phyloP scores from a whole-genome alignment of 2,797 vertebrate genomes.

The Spheniscus humboldti region DNA sequence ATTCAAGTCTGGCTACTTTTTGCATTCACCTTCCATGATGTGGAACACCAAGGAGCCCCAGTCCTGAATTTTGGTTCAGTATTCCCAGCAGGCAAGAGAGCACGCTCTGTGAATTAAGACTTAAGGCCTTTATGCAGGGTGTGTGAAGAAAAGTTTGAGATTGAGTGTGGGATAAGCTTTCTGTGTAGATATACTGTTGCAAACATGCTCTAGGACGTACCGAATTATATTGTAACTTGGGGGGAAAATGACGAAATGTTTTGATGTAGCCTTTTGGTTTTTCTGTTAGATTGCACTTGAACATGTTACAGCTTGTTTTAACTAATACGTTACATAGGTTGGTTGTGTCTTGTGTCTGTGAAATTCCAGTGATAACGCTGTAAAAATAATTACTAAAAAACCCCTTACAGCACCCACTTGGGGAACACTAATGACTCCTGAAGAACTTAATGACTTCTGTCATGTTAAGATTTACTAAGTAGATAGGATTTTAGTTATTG shows the following conservation, averaged over 20 bases:
- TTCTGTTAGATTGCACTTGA: neutral
- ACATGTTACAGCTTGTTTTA: slow-evolving; percentile 26
- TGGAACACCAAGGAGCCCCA: neutral
- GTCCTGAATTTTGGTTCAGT: neutral
- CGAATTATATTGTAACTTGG: slow-evolving; percentile 4
- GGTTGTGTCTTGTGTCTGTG: neutral
- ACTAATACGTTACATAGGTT: neutral
- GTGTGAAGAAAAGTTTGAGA: slow-evolving; percentile 36
- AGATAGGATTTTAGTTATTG: neutral
- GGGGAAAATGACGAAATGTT: slow-evolving; percentile 19
- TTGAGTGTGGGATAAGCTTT: neutral
- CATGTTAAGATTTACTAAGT: neutral
- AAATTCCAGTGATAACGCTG: neutral
- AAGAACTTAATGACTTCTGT: neutral
- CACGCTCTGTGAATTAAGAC: neutral
- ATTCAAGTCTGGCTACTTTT: slow-evolving; percentile 41
- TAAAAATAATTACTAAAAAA: neutral
- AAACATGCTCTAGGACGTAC: slow-evolving; percentile 32
- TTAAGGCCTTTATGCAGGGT: neutral
- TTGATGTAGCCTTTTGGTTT: slow-evolving; percentile 31
- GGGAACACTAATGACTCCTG: neutral
- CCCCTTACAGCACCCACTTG: neutral
- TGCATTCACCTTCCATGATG: neutral
- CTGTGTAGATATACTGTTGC: slow-evolving; percentile 20
- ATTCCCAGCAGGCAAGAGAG: slow-evolving; percentile 11